Percentiles rank a stretch among this genome's conserved stretches.
Evolutionary conservation across 2,113 vertebrate species (phyloP).

Genomic region (Albula goreensis): DNA sequence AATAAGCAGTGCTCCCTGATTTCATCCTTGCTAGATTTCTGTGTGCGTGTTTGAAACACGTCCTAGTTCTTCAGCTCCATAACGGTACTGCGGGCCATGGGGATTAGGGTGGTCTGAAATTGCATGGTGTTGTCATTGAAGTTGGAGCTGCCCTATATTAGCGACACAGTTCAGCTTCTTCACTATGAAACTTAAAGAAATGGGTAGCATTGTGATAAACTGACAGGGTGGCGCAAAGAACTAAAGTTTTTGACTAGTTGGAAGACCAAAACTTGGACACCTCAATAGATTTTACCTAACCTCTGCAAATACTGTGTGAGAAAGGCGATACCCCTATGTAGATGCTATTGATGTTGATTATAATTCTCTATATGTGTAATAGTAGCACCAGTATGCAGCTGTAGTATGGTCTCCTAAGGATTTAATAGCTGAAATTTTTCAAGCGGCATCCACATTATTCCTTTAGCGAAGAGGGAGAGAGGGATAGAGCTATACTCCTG

Average conservation of each 20-base stretch:
- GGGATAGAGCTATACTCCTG: background rate
- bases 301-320: no score
- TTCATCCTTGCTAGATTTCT: constrained; percentile 14
- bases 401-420: background rate
- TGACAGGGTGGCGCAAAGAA: background rate
- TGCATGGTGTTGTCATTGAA: constrained; percentile 48
- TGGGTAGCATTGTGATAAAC: background rate
- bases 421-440: background rate
- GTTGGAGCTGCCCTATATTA: constrained; percentile 62
- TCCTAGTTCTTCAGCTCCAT: constrained; percentile 64
- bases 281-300: no score
- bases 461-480: background rate
- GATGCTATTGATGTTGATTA: no score
- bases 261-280: no score
- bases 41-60: constrained; percentile 28
- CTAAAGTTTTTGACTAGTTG: background rate
- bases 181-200: background rate
- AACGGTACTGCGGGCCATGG: constrained; percentile 49
- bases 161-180: constrained; percentile 51
- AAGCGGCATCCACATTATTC: background rate
- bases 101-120: constrained; percentile 37
- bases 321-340: background rate
- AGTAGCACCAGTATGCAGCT: background rate
- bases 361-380: no score
- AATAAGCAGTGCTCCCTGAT: background rate